phyloP scores from a whole-genome alignment of 2,888 invertebrate species.

The Acanthococcus lagerstroemiae region DNA sequence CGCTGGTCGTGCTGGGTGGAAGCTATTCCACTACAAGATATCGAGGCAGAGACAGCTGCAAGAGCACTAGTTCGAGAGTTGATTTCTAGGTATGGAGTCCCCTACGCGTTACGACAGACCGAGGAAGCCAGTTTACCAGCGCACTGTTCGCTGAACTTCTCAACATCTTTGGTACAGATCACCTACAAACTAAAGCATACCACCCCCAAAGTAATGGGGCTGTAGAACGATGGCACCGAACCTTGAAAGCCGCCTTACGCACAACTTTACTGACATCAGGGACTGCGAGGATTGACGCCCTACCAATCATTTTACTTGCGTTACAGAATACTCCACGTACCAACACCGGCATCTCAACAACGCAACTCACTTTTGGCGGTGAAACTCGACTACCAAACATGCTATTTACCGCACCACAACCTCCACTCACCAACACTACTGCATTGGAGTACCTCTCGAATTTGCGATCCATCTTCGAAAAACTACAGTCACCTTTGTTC shows the following conservation, averaged over 20 bases:
- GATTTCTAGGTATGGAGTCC: slow-evolving; percentile 43
- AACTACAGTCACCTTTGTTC: not conserved
- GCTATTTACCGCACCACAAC: not conserved
- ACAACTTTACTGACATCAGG: not conserved
- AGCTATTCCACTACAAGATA: not conserved
- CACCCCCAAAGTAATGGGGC: slow-evolving; percentile 32
- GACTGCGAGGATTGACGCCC: not conserved
- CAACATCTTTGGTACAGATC: not conserved
- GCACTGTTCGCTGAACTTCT: slow-evolving; percentile 36
- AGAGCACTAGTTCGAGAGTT: slow-evolving; percentile 37
- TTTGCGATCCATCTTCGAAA: not conserved
- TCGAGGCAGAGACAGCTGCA: not conserved
- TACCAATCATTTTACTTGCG: not conserved
- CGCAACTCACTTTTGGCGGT: not conserved
- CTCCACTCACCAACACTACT: not conserved
- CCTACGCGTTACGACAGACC: slow-evolving; percentile 40
- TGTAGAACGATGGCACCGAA: slow-evolving; percentile 27
- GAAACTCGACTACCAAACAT: not conserved
- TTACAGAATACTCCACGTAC: not conserved
- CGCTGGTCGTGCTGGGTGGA: slow-evolving; percentile 12
- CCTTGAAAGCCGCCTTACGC: slow-evolving; percentile 24
- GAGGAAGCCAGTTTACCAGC: slow-evolving; percentile 41
- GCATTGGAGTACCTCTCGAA: not conserved
- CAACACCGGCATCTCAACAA: not conserved
- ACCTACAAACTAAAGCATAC: slow-evolving; percentile 15